Percentiles rank a stretch among this genome's conserved stretches.
Conservation (phyloP, 2,888 invertebrate genomes). For the Hofmannophila pseudospretella region DNA sequence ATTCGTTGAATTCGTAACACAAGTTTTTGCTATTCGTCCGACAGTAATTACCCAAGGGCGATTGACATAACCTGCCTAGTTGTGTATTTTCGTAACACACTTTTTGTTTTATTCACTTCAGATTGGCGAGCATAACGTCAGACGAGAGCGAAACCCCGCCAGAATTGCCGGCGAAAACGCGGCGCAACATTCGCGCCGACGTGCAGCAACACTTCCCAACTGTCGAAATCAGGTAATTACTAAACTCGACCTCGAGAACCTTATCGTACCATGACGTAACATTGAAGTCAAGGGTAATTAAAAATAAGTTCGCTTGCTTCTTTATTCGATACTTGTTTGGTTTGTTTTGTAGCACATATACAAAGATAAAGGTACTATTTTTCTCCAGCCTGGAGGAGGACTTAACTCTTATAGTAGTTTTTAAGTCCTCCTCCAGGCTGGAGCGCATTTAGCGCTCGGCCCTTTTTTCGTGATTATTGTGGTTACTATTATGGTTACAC, state of each 20-base stretch:
- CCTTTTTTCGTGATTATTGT: too few relatives aligned
- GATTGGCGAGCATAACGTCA: constrained; percentile 65
- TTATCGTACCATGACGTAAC: constrained; percentile 8
- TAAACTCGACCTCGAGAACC: neutral
- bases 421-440: too few relatives aligned
- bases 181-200: constrained; percentile 65
- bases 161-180: constrained; percentile 79
- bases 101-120: constrained; percentile 19
- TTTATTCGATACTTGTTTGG: neutral
- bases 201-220: constrained; percentile 67
- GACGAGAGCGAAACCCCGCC: constrained; percentile 76
- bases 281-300: constrained; percentile 6
- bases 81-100: constrained; percentile 18
- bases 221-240: constrained; percentile 58
- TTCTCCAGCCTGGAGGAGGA: too few relatives aligned
- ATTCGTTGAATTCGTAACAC: neutral
- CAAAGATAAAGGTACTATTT: too few relatives aligned
- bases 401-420: too few relatives aligned
- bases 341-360: too few relatives aligned
- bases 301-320: neutral
- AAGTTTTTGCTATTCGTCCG: neutral
- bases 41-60: constrained; percentile 2
- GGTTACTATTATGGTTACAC: too few relatives aligned
- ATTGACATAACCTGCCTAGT: constrained; percentile 5
- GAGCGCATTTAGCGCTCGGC: too few relatives aligned